Evolutionary conservation across 2,797 vertebrate species (phyloP).

Genomic region (Protosalanx chinensis): DNA sequence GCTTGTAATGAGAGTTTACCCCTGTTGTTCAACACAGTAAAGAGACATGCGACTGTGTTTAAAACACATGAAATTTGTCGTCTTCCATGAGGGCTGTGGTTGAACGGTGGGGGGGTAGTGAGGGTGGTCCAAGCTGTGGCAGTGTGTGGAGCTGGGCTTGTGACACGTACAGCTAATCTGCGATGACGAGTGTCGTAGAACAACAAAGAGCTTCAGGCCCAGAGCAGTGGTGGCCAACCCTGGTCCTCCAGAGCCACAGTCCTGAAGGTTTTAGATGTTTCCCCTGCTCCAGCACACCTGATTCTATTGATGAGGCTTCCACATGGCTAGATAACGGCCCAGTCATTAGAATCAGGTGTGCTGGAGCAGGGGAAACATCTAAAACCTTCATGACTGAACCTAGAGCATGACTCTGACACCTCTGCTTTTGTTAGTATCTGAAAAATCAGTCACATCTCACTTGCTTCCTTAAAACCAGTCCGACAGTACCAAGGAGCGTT

Average conservation of each 20-base stretch:
- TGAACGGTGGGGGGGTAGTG: too few relatives aligned
- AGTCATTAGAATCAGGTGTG: too few relatives aligned
- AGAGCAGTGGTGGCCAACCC: too few relatives aligned
- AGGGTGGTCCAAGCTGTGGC: slow-evolving; percentile 10
- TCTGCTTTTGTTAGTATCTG: slow-evolving; percentile 11
- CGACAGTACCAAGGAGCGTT: slow-evolving; percentile 45
- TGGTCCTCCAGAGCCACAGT: too few relatives aligned
- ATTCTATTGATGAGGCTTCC: too few relatives aligned
- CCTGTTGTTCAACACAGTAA: background rate
- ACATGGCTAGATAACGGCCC: too few relatives aligned
- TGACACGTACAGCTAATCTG: slow-evolving; percentile 8
- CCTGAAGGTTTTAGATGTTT: too few relatives aligned
- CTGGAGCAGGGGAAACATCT: too few relatives aligned
- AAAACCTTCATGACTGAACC: too few relatives aligned
- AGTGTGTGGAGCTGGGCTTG: slow-evolving; percentile 14
- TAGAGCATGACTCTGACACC: background rate
- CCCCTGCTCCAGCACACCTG: too few relatives aligned
- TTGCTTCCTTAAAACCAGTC: slow-evolving; percentile 13
- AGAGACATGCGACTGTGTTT: background rate
- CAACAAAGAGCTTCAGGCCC: background rate
- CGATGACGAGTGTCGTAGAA: background rate
- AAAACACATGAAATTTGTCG: background rate
- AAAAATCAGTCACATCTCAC: slow-evolving; percentile 10
- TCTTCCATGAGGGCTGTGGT: background rate
- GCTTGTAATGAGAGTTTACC: background rate